Evolutionary conservation across 1,140 invertebrate species (phyloP), one percentile per base, ranked within the genome.

Genomic region (Eurosta solidaginis): DNA sequence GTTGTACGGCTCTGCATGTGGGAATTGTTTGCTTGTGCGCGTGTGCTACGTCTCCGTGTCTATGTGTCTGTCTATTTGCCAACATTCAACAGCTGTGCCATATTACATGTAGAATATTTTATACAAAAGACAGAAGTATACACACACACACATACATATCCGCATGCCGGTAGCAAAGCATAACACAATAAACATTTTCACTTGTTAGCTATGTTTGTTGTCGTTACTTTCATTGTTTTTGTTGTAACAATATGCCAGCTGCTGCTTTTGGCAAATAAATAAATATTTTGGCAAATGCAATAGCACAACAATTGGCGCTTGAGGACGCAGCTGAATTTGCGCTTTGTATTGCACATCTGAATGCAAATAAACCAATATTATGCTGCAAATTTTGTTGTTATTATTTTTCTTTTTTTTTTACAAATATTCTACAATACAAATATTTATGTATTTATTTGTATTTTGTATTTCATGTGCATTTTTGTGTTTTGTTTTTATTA

Each of bases 281-380:
- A 68, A 68, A 68, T 68, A 68, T 68, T 68, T 68, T 68, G 59
- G 59, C 33, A 68, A n/a, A 68, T 68, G 33, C 59, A 27, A 68
- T 10, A 40, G 59, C 59, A 68, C 33, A 68, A 68, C 59, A 68
- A 42, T 68, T 22, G 36, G 59, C 29, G 12, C 29, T 9, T 7
- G n/a, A 29, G 5, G 54, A 36, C 33, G 29, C 17, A 25, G 29
- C 54, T 36, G 22, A 10, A 6, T 9, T n/a, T n/a, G n/a, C 5
- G 33, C 17, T 63, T 17, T 33, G 14, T 68, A 27, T 68, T 68
- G 33, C 59, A 36, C 36, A 33, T n/a, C n/a, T 68, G n/a, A 68
- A 68, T 33, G 59, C 59, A 68, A 68, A 68, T 68, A 68, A 6
- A 20, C n/a, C 36, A 40, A 68, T 40, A 68, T 63, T 63, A n/a